These are phyloP conservation scores for Corythaeola cristata DNA, from an alignment of 2,113 vertebrate species.

Conservation along the genomic window DNA sequence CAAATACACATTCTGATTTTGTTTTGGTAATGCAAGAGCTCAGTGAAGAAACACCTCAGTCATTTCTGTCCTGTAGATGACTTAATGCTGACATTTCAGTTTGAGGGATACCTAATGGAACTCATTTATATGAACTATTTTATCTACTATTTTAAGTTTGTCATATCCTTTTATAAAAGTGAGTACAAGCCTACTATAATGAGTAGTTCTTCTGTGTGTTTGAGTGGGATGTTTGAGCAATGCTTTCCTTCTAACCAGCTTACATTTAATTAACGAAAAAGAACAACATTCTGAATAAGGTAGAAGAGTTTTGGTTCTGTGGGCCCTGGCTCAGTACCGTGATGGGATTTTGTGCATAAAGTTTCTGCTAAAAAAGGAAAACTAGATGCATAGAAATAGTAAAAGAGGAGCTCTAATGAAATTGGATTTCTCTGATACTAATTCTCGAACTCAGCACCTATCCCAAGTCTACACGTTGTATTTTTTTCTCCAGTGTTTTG, in stretches of 20 bases:
- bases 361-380: background rate
- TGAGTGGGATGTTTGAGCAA: background rate
- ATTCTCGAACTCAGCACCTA: background rate
- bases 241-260: background rate
- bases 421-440: background rate
- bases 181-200: accelerated
- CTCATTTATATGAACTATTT: background rate
- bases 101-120: background rate
- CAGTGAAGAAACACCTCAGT: background rate
- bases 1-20: background rate
- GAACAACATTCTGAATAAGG: background rate
- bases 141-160: background rate
- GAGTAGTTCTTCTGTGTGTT: background rate
- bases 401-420: background rate
- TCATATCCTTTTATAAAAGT: background rate
- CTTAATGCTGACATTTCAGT: background rate
- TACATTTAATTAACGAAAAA: background rate
- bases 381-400: background rate
- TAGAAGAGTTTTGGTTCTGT: background rate
- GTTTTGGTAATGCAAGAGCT: background rate
- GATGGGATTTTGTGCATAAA: background rate
- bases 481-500: background rate
- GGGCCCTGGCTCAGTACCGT: background rate
- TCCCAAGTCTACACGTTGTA: background rate
- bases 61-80: background rate